Evolutionary conservation across 2,797 vertebrate genomes (phyloP).

Genomic region (Sebastolobus alascanus): DNA sequence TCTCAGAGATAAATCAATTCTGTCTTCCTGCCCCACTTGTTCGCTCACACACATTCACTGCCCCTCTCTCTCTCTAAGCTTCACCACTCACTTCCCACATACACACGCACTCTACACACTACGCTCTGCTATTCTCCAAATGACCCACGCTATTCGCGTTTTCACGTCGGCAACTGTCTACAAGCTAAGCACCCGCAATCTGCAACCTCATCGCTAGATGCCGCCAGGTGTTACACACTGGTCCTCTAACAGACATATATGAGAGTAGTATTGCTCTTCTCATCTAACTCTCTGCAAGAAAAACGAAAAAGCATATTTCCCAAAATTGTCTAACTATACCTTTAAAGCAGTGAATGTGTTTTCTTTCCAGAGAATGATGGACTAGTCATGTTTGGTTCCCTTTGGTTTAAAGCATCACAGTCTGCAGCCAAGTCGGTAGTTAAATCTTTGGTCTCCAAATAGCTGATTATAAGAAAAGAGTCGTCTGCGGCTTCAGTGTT

Average conservation of each 20-base stretch:
- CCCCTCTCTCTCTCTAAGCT: no score
- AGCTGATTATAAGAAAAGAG: slow-evolving; percentile 43
- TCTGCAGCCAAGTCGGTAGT: slow-evolving; percentile 19
- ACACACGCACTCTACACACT: no score
- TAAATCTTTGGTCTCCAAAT: slow-evolving; percentile 26
- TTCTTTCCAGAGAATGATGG: background rate
- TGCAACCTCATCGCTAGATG: no score
- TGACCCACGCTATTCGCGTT: no score
- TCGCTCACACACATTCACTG: no score
- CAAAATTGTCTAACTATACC: background rate
- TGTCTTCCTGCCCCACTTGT: no score
- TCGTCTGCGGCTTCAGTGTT: slow-evolving; percentile 30
- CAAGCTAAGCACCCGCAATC: background rate
- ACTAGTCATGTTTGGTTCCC: background rate
- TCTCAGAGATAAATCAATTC: no score
- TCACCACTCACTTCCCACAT: no score
- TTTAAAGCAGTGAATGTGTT: background rate
- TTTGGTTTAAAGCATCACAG: slow-evolving; percentile 1
- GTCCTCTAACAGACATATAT: background rate
- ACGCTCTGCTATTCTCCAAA: no score
- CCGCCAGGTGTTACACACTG: no score
- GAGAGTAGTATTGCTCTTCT: background rate
- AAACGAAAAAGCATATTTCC: background rate
- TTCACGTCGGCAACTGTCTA: background rate
- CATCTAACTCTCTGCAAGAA: background rate